Evolutionary conservation across 2,888 invertebrate genomes (phyloP).

Genomic region (Epistrophe eligans): DNA sequence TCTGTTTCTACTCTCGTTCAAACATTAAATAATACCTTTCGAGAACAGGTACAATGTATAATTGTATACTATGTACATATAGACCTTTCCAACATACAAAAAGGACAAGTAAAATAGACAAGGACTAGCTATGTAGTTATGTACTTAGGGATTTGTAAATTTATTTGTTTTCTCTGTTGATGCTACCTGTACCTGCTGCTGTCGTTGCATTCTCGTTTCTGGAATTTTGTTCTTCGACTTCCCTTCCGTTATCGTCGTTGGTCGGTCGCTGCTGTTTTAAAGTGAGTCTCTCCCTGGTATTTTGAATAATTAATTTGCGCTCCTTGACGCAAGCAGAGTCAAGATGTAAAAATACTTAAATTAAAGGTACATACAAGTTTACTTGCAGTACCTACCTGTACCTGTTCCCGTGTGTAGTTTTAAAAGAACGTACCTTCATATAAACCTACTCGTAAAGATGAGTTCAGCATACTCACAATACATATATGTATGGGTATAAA

Average conservation of each 20-base stretch:
- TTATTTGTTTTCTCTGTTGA: slow-evolving; percentile 37
- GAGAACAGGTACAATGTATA: slow-evolving; percentile 1
- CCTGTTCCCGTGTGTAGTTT: slow-evolving; percentile 17
- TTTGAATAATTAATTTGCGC: slow-evolving; percentile 68
- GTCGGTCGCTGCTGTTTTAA: neutral
- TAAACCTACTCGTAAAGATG: neutral
- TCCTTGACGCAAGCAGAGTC: slow-evolving; percentile 25
- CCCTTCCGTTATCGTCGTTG: neutral
- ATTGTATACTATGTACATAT: neutral
- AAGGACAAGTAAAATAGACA: slow-evolving; percentile 16
- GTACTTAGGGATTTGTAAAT: slow-evolving; percentile 49
- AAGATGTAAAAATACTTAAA: slow-evolving; percentile 47
- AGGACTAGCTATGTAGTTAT: slow-evolving; percentile 19
- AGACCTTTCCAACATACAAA: neutral
- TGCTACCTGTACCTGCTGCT: slow-evolving; percentile 33
- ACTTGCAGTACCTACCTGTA: neutral
- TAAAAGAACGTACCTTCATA: neutral
- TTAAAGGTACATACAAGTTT: slow-evolving; percentile 56
- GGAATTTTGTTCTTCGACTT: slow-evolving; percentile 24
- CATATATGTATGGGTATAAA: neutral
- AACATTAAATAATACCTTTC: slow-evolving; percentile 13
- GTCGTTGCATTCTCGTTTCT: slow-evolving; percentile 51
- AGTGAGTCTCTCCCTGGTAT: slow-evolving; percentile 41
- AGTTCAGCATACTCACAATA: neutral
- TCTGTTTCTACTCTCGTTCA: slow-evolving; percentile 9